phyloP scores from a whole-genome alignment of 2,797 vertebrate genomes.

The Odontamblyopus rebecca region DNA sequence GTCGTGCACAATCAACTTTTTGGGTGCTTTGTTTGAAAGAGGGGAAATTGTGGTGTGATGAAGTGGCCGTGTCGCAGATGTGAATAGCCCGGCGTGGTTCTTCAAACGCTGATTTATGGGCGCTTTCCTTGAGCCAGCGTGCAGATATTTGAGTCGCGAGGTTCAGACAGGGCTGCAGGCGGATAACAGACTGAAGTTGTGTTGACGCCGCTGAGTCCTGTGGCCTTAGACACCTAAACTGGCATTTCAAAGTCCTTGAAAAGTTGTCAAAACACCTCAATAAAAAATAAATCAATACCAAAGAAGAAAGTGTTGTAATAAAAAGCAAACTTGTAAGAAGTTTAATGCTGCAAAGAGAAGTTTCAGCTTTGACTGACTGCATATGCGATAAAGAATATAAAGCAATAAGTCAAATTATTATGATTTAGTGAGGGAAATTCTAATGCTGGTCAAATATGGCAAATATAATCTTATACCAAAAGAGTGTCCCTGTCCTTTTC shows the following conservation, averaged over 20 bases:
- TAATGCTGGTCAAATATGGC: not conserved
- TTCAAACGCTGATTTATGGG: conserved; percentile 52
- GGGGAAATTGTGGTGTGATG: not conserved
- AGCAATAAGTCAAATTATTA: not conserved
- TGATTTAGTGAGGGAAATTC: not conserved
- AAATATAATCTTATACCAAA: not conserved
- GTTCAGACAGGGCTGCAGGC: conserved; percentile 20
- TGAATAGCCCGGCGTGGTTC: conserved; percentile 19
- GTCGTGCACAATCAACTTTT: conserved; percentile 7
- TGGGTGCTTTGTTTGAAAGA: not conserved
- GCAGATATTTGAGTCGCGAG: conserved; percentile 29
- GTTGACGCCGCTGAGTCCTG: not conserved
- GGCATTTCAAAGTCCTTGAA: not conserved
- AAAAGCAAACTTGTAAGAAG: not conserved
- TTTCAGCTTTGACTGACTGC: not conserved
- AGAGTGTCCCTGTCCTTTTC: not conserved
- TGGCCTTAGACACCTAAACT: conserved; percentile 6
- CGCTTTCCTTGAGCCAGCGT: conserved; percentile 25
- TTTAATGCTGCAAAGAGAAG: not conserved
- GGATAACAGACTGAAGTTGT: conserved; percentile 5
- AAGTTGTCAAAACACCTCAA: not conserved
- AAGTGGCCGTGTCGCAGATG: not conserved
- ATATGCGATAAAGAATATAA: not conserved
- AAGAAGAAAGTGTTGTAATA: not conserved
- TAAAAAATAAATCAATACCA: not conserved